Base-by-base conservation (phyloP, 2,797 vertebrate species). In the Hydrophis major region DNA sequence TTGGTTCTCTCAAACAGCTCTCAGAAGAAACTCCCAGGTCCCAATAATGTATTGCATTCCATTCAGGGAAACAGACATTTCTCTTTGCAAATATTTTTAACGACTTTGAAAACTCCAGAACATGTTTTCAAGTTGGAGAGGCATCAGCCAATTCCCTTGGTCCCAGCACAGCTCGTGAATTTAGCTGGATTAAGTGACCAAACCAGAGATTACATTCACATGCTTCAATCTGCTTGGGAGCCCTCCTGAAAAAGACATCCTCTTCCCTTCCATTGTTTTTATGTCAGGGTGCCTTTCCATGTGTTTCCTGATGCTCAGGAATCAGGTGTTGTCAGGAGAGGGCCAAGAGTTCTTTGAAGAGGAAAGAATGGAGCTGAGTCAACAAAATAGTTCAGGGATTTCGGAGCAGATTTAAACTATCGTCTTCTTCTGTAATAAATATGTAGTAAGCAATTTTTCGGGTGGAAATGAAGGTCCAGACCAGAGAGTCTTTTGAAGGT, bases 241-340 rank as follows among this genome's bases (percentile, higher is more conserved):
- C 91, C 92, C 90, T 50, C 57, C 63, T 25, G 22, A 47, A 22
- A 83, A 56, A 20, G 90, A 50, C 89, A 89, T 55, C 88, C 88
- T 88, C 55, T 90, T 93, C 0, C 56, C 93, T n/a, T 92, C 53
- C 91, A 6, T 86, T 87, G 89, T 90, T 89, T 90, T 94, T 87
- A 78, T 90, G 89, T n/a, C 57, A 22, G 53, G 32, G 87, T 78
- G 42, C 1, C 89, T 94, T 92, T 61, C 18, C 13, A 78, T 66
- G 55, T 57, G n/a, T 74, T 74, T 78, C 66, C 87, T 37, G 32
- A 74, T 32, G 22, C 89, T 74, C 47, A 90, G 89, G 55, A 74
- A 57, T 59, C 66, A 83, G 0, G 86, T 87, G 83, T 56, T 92
- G 87, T 91, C 18, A 88, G 63, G 27, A 20, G 20, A 6, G n/a